A percentile compares a stretch with the other conserved stretches of the same genome.
These are phyloP conservation scores for Xyrichtys novacula DNA, from an alignment of 2,797 vertebrate species.

Conservation along the genomic window DNA sequence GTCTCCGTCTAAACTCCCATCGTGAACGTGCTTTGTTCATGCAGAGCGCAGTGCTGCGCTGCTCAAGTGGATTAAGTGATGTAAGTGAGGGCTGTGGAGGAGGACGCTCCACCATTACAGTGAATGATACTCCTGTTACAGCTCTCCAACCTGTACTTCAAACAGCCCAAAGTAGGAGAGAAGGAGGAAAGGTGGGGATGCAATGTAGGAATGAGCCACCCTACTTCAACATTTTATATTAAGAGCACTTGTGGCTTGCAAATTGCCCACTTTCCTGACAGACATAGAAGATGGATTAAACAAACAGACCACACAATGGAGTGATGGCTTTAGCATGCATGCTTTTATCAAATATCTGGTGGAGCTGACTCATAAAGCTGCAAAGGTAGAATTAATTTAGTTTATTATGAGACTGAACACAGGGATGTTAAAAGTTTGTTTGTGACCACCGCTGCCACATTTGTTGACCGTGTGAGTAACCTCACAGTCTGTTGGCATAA, in stretches of 20 bases:
- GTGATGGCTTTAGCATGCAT: slow-evolving; percentile 14
- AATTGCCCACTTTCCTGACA: slow-evolving; percentile 74
- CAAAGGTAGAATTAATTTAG: neutral
- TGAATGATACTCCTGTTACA: slow-evolving; percentile 80
- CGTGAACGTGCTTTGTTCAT: slow-evolving; percentile 64
- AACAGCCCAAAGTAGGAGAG: slow-evolving; percentile 66
- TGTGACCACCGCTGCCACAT: neutral
- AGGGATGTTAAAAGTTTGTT: slow-evolving; percentile 8
- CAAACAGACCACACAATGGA: slow-evolving; percentile 66
- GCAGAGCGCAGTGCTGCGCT: slow-evolving; percentile 52
- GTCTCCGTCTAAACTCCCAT: slow-evolving; percentile 55
- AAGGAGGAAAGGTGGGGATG: slow-evolving; percentile 74
- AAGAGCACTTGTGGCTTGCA: slow-evolving; percentile 71
- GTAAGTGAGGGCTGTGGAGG: slow-evolving; percentile 78
- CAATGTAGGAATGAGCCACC: slow-evolving; percentile 72
- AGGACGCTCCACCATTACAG: slow-evolving; percentile 76
- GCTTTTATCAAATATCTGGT: neutral
- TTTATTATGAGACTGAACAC: neutral
- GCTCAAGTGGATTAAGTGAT: slow-evolving; percentile 79
- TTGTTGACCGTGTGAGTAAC: slow-evolving; percentile 14
- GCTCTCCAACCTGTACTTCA: slow-evolving; percentile 72
- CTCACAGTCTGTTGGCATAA: slow-evolving; percentile 34
- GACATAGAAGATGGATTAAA: slow-evolving; percentile 72
- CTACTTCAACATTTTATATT: slow-evolving; percentile 74
- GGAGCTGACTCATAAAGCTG: slow-evolving; percentile 12